Conservation (phyloP, 2,888 invertebrate genomes). For the Pyrrhosoma nymphula region DNA sequence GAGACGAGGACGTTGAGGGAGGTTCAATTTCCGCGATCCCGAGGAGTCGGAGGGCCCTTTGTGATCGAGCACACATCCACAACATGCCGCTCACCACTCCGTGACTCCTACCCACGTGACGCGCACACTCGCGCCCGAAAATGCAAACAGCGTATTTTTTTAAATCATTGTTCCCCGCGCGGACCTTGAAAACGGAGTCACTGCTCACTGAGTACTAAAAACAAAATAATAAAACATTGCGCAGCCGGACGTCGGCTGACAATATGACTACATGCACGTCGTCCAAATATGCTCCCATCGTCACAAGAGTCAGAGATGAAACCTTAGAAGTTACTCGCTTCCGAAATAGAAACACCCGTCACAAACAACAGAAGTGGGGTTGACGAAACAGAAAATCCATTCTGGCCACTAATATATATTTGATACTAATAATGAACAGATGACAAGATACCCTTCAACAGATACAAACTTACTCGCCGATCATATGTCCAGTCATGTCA, state of each 20-base stretch:
- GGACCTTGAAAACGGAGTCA: not conserved
- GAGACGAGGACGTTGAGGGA: not conserved
- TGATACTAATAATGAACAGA: not conserved
- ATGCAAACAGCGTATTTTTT: not conserved
- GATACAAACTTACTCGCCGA: too few species aligned
- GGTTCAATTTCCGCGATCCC: conserved; percentile 46
- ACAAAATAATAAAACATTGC: not conserved
- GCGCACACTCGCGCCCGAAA: not conserved
- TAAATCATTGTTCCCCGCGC: not conserved
- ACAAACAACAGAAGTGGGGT: too few species aligned
- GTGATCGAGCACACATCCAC: not conserved
- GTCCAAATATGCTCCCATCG: not conserved
- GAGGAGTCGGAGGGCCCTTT: not conserved
- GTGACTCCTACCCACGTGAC: not conserved
- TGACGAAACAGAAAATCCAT: too few species aligned
- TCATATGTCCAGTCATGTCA: too few species aligned
- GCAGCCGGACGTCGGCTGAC: too few species aligned
- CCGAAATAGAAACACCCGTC: too few species aligned
- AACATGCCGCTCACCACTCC: not conserved
- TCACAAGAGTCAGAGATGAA: not conserved
- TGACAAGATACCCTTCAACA: too few species aligned
- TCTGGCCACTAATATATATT: too few species aligned
- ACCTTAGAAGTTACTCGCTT: not conserved
- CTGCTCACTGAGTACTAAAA: not conserved
- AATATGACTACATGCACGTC: not conserved